A percentile compares a stretch with the other conserved stretches of the same genome.
Conservation (phyloP, 53 echinoderm and acorn worm genomes). For the Glandiceps talaboti region DNA sequence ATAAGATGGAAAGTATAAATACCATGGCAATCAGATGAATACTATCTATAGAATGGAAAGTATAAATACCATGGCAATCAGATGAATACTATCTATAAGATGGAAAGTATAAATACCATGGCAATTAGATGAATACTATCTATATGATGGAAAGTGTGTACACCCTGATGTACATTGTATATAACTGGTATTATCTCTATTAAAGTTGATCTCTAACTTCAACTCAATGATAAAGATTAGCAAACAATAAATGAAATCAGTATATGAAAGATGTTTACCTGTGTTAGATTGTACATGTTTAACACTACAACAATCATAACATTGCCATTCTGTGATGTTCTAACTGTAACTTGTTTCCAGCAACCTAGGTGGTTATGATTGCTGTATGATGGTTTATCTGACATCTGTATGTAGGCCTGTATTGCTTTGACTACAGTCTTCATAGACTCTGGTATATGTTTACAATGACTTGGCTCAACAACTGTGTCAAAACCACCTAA, state of each 20-base stretch:
- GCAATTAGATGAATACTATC: no score
- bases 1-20: no score
- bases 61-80: no score
- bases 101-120: no score
- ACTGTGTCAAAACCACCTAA: constrained; percentile 71
- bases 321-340: constrained; percentile 50
- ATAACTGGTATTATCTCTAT: no score
- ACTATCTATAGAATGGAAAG: no score
- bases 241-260: neutral
- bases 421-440: constrained; percentile 56
- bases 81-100: no score
- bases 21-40: no score
- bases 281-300: constrained; percentile 50
- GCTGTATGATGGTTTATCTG: constrained; percentile 39
- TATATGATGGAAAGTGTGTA: no score
- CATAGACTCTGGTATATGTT: constrained; percentile 32
- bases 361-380: constrained; percentile 61
- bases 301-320: constrained; percentile 72
- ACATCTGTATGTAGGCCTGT: constrained; percentile 63
- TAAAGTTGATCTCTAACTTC: neutral
- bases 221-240: neutral
- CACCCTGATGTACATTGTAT: no score
- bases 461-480: constrained; percentile 50
- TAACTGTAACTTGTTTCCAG: constrained; percentile 70
- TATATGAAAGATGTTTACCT: constrained; percentile 30